Evolutionary conservation across 2,113 vertebrate genomes (phyloP).

Genomic region (Peromyscus californicus): DNA sequence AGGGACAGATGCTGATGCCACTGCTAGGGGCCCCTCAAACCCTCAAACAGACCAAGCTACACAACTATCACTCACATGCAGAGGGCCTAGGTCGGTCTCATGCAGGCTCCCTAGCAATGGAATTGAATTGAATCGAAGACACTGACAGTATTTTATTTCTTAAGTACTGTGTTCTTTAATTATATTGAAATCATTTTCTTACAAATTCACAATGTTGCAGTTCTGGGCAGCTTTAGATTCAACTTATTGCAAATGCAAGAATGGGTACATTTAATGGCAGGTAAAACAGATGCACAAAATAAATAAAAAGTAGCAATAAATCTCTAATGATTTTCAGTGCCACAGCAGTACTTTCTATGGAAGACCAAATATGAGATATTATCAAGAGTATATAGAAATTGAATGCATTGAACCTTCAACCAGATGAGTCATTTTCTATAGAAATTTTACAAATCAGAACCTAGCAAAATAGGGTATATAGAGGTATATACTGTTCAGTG

Average conservation of each 20-base stretch:
- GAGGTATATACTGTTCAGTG: conserved; percentile 40
- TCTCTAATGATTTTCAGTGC: conserved; percentile 19
- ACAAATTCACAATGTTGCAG: conserved; percentile 15
- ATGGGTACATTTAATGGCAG: conserved; percentile 33
- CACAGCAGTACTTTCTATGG: background rate
- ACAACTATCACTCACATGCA: too few species aligned
- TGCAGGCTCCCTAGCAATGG: too few species aligned
- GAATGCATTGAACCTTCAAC: background rate
- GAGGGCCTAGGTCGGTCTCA: too few species aligned
- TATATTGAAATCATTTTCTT: conserved; percentile 53
- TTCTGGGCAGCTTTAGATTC: conserved; percentile 28
- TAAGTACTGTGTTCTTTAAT: conserved; percentile 51
- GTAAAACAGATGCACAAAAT: conserved; percentile 49
- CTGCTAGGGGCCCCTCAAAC: too few species aligned
- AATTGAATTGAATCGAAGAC: too few species aligned
- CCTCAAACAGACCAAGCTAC: too few species aligned
- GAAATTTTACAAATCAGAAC: background rate
- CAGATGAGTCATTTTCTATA: conserved; percentile 53
- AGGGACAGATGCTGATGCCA: too few species aligned
- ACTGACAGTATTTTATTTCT: conserved; percentile 6
- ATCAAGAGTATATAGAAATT: conserved; percentile 46
- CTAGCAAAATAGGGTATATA: conserved; percentile 31
- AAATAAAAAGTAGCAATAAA: conserved; percentile 40
- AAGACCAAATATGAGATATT: conserved; percentile 28
- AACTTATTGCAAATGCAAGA: conserved; percentile 49